phyloP scores from a whole-genome alignment of 30 jellyfish, hydroid and myxozoan species.

The Cassiopea xamachana region DNA sequence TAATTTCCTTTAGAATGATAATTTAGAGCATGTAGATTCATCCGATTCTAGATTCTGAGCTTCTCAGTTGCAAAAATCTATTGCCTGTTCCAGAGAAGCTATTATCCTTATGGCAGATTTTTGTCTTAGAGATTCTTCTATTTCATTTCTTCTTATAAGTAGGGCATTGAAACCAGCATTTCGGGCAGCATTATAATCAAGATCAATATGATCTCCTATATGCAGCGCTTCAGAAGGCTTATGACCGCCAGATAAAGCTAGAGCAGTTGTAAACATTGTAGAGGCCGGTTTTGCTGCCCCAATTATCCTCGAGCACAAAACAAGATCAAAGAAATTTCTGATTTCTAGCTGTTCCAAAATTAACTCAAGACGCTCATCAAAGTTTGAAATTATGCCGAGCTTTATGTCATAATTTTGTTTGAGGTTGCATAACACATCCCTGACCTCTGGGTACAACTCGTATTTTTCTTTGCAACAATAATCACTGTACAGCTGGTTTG shows the following conservation, averaged over 20 bases:
- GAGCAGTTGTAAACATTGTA: slow-evolving; percentile 34
- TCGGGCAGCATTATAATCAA: slow-evolving; percentile 54
- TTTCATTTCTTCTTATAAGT: slow-evolving; percentile 28
- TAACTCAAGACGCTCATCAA: slow-evolving; percentile 65
- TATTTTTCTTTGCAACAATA: slow-evolving; percentile 34
- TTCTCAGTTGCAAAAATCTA: not conserved
- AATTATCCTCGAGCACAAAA: slow-evolving; percentile 40
- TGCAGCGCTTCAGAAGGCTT: slow-evolving; percentile 63
- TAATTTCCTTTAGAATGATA: not conserved
- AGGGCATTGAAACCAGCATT: slow-evolving; percentile 54
- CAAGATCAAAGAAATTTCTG: slow-evolving; percentile 43
- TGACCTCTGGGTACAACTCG: slow-evolving; percentile 64
- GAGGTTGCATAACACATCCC: slow-evolving; percentile 18
- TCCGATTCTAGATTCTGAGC: not conserved
- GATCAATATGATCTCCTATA: slow-evolving; percentile 53
- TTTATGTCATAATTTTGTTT: slow-evolving; percentile 21
- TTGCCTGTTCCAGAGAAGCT: slow-evolving; percentile 33
- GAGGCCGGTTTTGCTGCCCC: slow-evolving; percentile 64
- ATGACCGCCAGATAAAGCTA: slow-evolving; percentile 10
- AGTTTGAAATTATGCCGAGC: slow-evolving; percentile 64
- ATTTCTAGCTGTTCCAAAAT: slow-evolving; percentile 42
- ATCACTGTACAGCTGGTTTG: slow-evolving; percentile 64
- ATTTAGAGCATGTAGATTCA: not conserved
- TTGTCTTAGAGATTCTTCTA: not conserved
- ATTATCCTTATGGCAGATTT: not conserved